Evolutionary conservation across 2,113 vertebrate genomes (phyloP).

Genomic region (Vulpes vulpes): DNA sequence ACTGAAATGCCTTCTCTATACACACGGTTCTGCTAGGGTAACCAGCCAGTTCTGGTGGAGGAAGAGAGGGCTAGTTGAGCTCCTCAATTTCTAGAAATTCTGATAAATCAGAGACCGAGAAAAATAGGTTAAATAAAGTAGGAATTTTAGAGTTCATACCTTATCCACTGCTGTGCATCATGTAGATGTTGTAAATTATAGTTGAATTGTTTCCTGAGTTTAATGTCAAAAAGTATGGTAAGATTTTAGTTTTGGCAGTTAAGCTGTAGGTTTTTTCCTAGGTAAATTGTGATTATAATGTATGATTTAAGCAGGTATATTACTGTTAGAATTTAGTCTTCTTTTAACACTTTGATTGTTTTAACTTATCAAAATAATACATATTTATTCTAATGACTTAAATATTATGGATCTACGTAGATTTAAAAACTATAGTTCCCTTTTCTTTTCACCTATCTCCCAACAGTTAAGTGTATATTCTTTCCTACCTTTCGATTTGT

Average conservation of each 20-base stretch:
- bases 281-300: not conserved
- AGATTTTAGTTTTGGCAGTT: not conserved
- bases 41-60: not conserved
- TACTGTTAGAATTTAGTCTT: constrained; percentile 52
- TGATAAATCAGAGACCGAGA: not conserved
- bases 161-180: not conserved
- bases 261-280: not conserved
- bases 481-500: not conserved
- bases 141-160: constrained; percentile 17
- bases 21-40: not conserved
- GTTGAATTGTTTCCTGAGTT: constrained; percentile 39
- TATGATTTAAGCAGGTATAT: not conserved
- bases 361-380: constrained; percentile 28
- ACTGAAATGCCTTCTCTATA: not conserved
- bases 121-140: not conserved
- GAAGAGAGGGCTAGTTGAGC: not conserved
- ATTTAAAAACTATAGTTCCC: not conserved
- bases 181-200: not conserved
- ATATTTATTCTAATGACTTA: constrained; percentile 6
- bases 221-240: constrained; percentile 29
- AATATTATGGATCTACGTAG: not conserved
- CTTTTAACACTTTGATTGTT: not conserved
- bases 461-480: not conserved
- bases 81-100: constrained; percentile 1
- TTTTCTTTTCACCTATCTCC: not conserved